phyloP scores from a whole-genome alignment of 2,888 invertebrate species.

The Apotomis turbidana region DNA sequence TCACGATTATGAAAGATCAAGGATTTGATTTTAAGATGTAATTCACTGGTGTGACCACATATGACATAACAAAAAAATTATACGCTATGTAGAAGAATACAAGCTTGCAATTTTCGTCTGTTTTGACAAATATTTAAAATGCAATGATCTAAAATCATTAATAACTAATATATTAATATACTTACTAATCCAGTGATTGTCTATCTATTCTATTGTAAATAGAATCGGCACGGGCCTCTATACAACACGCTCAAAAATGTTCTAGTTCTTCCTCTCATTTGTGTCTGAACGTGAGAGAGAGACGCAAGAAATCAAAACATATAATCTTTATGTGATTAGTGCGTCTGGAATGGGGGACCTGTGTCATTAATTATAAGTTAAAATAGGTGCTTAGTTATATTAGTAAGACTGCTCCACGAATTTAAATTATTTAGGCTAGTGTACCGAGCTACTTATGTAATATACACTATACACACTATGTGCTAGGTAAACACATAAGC shows the following conservation, averaged over 20 bases:
- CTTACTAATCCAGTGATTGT: slow-evolving; percentile 22
- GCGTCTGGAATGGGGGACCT: slow-evolving; percentile 5
- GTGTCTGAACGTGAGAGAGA: not conserved
- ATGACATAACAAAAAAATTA: too few species aligned
- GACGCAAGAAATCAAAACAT: not conserved
- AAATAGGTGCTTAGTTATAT: slow-evolving; percentile 73
- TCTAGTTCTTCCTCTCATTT: too few species aligned
- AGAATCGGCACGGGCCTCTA: slow-evolving; percentile 1
- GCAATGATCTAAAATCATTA: slow-evolving; percentile 14
- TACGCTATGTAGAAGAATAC: not conserved
- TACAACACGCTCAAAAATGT: not conserved
- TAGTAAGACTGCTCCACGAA: slow-evolving; percentile 80
- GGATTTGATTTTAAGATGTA: too few species aligned
- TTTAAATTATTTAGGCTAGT: slow-evolving; percentile 67
- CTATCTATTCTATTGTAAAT: slow-evolving; percentile 28
- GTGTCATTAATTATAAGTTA: slow-evolving; percentile 23
- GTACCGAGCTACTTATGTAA: slow-evolving; percentile 41
- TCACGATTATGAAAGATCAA: too few species aligned
- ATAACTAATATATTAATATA: slow-evolving; percentile 12
- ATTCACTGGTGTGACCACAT: too few species aligned
- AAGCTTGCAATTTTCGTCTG: not conserved
- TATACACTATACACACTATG: not conserved
- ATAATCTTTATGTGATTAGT: not conserved
- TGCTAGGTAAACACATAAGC: slow-evolving; percentile 4
- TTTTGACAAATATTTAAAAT: not conserved